phyloP scores from a whole-genome alignment of 2,113 vertebrate genomes.

The Carettochelys insculpta region DNA sequence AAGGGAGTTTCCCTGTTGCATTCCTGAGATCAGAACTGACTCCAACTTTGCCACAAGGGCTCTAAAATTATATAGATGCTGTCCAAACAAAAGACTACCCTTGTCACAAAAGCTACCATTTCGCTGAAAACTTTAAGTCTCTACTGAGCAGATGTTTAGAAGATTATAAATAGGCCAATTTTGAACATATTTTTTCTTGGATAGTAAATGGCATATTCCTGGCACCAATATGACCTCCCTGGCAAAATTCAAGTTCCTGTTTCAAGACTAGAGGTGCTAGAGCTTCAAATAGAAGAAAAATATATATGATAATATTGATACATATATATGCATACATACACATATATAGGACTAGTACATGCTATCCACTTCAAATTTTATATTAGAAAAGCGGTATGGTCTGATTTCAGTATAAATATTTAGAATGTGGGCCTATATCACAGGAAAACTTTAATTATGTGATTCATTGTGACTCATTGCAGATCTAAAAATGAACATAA shows the following conservation, averaged over 20 bases:
- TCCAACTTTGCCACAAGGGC: no score
- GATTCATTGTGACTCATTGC: neutral
- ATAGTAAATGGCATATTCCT: neutral
- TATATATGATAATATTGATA: no score
- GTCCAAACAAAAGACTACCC: no score
- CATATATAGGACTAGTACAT: neutral
- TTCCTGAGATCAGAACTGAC: no score
- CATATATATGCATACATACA: no score
- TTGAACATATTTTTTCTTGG: neutral
- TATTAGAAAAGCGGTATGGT: neutral
- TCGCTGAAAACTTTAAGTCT: neutral
- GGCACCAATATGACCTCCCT: neutral
- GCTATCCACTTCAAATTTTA: neutral
- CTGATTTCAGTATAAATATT: slow-evolving; percentile 27
- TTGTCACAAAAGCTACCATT: no score
- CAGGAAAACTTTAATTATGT: neutral
- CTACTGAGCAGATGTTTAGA: neutral
- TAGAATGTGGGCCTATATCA: slow-evolving; percentile 48
- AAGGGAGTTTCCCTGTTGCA: no score
- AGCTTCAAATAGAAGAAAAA: no score
- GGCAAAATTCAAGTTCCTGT: neutral
- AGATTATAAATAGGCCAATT: neutral
- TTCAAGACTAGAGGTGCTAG: no score
- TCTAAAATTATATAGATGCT: no score
- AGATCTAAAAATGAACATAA: slow-evolving; percentile 19